Percentiles rank a stretch among this genome's conserved stretches.
Conservation (phyloP, 2,113 vertebrate species). For the Saimiri boliviensis region DNA sequence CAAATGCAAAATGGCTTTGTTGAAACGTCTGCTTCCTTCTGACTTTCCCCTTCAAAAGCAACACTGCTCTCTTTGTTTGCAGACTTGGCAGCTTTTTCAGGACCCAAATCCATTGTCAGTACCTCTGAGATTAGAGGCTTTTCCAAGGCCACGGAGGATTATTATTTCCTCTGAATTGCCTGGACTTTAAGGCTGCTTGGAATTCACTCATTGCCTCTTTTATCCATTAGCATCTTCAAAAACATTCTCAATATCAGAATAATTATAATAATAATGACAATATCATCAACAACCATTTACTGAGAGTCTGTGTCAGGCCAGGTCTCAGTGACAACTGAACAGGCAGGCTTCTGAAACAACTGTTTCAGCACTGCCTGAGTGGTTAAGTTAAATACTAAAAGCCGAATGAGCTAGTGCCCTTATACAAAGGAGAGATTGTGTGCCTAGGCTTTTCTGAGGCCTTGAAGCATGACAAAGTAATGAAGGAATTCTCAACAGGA, state of each 20-base stretch:
- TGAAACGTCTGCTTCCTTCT: background rate
- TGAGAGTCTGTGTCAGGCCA: background rate
- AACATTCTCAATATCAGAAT: background rate
- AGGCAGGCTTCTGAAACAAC: too few relatives aligned
- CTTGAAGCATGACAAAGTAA: too few relatives aligned
- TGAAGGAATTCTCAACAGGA: too few relatives aligned
- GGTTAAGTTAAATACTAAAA: too few relatives aligned
- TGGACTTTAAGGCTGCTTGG: conserved; percentile 1
- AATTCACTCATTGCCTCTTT: background rate
- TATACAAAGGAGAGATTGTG: too few relatives aligned
- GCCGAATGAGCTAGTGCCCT: too few relatives aligned
- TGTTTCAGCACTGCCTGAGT: too few relatives aligned
- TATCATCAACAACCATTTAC: background rate
- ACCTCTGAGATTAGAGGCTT: background rate
- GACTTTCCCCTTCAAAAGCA: background rate
- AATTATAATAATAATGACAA: background rate
- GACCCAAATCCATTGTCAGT: background rate
- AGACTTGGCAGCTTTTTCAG: background rate
- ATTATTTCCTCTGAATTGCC: background rate
- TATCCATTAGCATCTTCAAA: background rate
- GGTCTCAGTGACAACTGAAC: too few relatives aligned
- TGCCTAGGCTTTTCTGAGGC: too few relatives aligned
- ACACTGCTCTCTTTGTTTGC: background rate
- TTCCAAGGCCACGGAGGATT: background rate
- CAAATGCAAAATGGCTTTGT: background rate